Percentiles rank a stretch among this genome's conserved stretches.
phyloP scores from a whole-genome alignment of 2,797 vertebrate species.

The Diplodus puntazzo region DNA sequence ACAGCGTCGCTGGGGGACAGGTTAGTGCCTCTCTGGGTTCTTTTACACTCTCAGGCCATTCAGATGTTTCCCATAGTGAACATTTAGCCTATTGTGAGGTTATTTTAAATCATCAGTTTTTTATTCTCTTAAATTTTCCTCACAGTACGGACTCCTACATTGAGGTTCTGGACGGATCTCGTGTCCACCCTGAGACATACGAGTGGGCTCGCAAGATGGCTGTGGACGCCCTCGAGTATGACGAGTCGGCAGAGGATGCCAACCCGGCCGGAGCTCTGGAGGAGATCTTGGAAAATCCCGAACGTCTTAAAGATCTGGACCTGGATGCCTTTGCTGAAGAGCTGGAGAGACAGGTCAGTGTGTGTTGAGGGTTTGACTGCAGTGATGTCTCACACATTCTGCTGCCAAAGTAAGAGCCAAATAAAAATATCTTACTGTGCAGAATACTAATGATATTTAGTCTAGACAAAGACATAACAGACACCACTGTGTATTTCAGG shows the following conservation, averaged over 20 bases:
- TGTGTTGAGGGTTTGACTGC: neutral
- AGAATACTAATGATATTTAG: neutral
- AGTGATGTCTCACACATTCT: neutral
- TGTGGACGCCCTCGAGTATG: constrained; percentile 97
- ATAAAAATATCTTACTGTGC: neutral
- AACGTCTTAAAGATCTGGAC: constrained; percentile 97
- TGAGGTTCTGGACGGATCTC: constrained; percentile 97
- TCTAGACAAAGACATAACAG: neutral
- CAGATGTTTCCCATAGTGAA: neutral
- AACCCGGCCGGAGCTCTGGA: constrained; percentile 98
- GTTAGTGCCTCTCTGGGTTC: constrained; percentile 69
- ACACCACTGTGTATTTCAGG: neutral
- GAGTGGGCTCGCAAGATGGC: constrained; percentile 99
- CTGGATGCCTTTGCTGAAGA: constrained; percentile 98
- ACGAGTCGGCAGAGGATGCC: constrained; percentile 97
- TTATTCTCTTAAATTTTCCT: constrained; percentile 4
- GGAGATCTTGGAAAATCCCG: constrained; percentile 98
- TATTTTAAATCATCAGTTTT: neutral
- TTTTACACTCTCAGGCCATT: neutral
- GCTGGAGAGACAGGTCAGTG: constrained; percentile 95
- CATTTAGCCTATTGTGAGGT: neutral
- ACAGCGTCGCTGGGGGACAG: constrained; percentile 98
- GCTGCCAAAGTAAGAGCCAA: neutral
- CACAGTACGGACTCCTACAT: constrained; percentile 98
- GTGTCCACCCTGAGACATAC: constrained; percentile 98